Evolutionary conservation across 2,797 vertebrate genomes (phyloP).

Genomic region (Hypotaenidia okinawae): DNA sequence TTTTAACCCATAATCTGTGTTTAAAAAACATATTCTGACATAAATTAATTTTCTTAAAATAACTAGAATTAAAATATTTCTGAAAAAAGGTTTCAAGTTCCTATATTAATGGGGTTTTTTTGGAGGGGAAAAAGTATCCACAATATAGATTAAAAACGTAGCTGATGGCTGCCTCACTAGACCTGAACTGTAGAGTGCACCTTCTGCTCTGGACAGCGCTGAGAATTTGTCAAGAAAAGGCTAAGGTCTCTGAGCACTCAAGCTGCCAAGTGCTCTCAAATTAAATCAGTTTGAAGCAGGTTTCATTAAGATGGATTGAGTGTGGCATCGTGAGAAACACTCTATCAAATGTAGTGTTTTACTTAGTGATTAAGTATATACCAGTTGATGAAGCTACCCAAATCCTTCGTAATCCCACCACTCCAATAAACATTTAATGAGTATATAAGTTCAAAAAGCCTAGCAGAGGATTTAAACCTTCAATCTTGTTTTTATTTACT

Average conservation of each 20-base stretch:
- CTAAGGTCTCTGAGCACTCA: constrained; percentile 69
- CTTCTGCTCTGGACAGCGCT: constrained; percentile 52
- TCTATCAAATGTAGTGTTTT: constrained; percentile 99
- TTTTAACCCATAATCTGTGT: background rate
- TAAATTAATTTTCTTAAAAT: background rate
- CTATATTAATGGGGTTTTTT: background rate
- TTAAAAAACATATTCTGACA: background rate
- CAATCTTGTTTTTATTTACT: constrained; percentile 90
- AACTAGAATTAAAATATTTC: background rate
- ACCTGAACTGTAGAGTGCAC: constrained; percentile 2
- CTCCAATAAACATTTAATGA: constrained; percentile 96
- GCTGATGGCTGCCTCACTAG: constrained; percentile 23
- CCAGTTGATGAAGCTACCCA: constrained; percentile 92
- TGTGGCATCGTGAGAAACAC: constrained; percentile 98
- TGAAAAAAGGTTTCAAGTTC: background rate
- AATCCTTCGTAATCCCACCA: constrained; percentile 90
- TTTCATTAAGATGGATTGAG: constrained; percentile 99
- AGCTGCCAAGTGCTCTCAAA: constrained; percentile 85
- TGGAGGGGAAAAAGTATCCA: background rate
- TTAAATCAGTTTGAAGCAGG: constrained; percentile 91
- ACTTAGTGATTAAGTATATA: constrained; percentile 99
- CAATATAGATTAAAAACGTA: constrained; percentile 3
- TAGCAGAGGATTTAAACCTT: constrained; percentile 88
- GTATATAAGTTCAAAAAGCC: constrained; percentile 86
- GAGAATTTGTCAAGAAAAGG: constrained; percentile 73